These are phyloP conservation scores for Probaryconus sp. DNA, from an alignment of 1,140 invertebrate species.

Conservation along the genomic window DNA sequence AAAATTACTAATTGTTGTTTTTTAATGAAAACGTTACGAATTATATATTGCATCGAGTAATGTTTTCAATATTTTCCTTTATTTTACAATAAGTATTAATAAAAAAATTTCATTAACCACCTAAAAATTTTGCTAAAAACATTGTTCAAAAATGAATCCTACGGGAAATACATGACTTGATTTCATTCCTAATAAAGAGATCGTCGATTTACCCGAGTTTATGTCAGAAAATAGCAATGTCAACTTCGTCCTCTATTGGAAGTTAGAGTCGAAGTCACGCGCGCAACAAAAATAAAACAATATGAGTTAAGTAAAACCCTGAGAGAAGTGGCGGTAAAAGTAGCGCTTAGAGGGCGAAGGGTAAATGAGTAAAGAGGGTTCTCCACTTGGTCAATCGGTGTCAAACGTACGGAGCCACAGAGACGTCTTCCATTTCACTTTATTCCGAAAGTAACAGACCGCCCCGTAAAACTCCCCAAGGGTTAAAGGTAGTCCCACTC, in stretches of 20 bases:
- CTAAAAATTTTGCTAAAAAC: no score
- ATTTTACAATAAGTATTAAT: no score
- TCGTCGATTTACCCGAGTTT: not conserved
- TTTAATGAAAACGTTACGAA: no score
- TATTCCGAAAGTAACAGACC: constrained; percentile 50
- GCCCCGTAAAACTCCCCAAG: constrained; percentile 50
- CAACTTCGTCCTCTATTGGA: constrained; percentile 4
- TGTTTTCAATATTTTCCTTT: no score
- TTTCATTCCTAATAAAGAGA: not conserved
- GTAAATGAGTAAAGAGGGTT: constrained; percentile 34
- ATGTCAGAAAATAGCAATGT: constrained; percentile 8
- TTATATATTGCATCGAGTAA: no score
- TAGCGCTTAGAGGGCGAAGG: constrained; percentile 27
- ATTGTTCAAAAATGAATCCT: no score
- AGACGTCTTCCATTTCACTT: constrained; percentile 66
- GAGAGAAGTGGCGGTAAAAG: constrained; percentile 18
- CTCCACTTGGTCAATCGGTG: constrained; percentile 49
- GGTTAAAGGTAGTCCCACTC: constrained; percentile 44
- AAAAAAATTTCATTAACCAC: no score
- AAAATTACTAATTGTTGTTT: no score
- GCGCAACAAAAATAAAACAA: constrained; percentile 34
- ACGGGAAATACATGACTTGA: not conserved
- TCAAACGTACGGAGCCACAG: constrained; percentile 31
- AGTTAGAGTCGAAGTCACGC: constrained; percentile 32
- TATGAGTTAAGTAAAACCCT: constrained; percentile 26